Conservation (phyloP, 2,113 vertebrate species). For the Abramis brama region DNA sequence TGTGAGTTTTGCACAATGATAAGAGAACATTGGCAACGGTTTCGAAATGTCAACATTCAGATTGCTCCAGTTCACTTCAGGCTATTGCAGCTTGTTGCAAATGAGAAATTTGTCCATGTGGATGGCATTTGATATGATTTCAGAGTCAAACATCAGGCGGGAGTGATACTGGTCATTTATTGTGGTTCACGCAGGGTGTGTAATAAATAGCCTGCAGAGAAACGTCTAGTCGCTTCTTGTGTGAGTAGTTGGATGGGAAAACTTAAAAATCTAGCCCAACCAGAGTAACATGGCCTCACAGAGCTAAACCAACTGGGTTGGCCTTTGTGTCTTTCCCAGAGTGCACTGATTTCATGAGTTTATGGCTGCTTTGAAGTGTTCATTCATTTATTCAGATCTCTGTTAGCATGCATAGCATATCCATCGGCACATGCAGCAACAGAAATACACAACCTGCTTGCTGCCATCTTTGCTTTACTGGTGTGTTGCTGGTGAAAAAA, state of each 20-base stretch:
- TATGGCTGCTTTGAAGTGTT: background rate
- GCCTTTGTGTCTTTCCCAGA: constrained; percentile 1
- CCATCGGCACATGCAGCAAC: background rate
- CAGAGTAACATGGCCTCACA: constrained; percentile 39
- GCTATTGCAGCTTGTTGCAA: background rate
- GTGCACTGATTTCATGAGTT: background rate
- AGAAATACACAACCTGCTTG: background rate
- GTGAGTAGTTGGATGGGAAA: constrained; percentile 4
- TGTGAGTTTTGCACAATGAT: constrained; percentile 17
- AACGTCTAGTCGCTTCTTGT: constrained; percentile 27
- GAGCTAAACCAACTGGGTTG: constrained; percentile 14
- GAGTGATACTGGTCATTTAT: constrained; percentile 11
- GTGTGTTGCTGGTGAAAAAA: background rate
- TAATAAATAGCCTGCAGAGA: constrained; percentile 17
- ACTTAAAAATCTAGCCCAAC: constrained; percentile 62
- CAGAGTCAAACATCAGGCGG: background rate
- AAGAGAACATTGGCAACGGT: background rate
- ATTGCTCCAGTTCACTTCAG: constrained; percentile 15
- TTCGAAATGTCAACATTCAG: constrained; percentile 11
- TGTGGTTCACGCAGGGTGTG: constrained; percentile 15
- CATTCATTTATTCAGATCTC: background rate
- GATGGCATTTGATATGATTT: background rate
- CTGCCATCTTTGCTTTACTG: background rate
- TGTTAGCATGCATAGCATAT: background rate
- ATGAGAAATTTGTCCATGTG: background rate